These are phyloP conservation scores for Zelleria hepariella DNA, from an alignment of 2,888 invertebrate genomes.

Conservation along the genomic window DNA sequence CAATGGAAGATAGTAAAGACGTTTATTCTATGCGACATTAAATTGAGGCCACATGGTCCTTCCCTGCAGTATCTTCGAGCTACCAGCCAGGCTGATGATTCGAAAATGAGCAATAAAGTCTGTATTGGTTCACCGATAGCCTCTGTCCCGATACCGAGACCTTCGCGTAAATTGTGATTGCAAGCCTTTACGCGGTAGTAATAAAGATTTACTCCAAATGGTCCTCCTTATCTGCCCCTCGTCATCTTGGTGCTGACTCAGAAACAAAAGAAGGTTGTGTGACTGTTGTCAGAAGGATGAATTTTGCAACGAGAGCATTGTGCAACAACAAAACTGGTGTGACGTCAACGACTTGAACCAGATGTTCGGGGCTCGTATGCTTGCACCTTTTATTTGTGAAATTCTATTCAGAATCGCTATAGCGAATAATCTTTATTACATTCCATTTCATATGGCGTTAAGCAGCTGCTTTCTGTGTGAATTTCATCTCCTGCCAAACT, in stretches of 20 bases:
- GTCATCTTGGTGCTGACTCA: not conserved
- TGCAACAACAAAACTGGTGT: not conserved
- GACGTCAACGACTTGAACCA: not conserved
- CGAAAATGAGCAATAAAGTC: conserved; percentile 24
- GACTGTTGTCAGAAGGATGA: not conserved
- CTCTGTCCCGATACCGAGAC: conserved; percentile 31
- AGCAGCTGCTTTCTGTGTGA: not conserved
- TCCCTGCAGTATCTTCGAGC: conserved; percentile 20
- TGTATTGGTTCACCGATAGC: conserved; percentile 32
- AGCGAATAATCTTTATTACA: not conserved
- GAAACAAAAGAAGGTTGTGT: not conserved
- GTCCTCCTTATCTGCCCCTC: not conserved
- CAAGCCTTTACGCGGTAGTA: conserved; percentile 10
- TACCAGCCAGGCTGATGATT: conserved; percentile 14
- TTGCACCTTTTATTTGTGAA: not conserved
- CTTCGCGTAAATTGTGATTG: conserved; percentile 27
- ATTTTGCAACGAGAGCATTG: not conserved
- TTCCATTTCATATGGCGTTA: not conserved
- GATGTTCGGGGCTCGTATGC: not conserved
- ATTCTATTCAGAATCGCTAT: not conserved
- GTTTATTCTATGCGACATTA: conserved; percentile 14
- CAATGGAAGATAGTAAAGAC: conserved; percentile 9
- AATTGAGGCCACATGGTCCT: conserved; percentile 14
- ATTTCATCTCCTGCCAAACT: not conserved
- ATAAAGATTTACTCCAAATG: not conserved